Evolutionary conservation across 2,888 invertebrate genomes (phyloP).

Genomic region (Penaeus monodon): DNA sequence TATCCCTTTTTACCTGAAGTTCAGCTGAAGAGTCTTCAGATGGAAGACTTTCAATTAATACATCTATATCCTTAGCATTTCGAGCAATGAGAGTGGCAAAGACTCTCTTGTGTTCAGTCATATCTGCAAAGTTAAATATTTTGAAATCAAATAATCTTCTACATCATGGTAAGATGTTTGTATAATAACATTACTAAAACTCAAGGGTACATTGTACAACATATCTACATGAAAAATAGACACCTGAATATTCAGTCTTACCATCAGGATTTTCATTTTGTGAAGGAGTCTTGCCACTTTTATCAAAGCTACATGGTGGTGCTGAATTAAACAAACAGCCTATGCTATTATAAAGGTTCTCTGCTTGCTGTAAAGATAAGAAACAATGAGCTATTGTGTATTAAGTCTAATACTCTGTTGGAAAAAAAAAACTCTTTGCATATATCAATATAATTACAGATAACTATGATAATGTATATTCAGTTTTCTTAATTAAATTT

Average conservation of each 20-base stretch:
- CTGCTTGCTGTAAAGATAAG: constrained; percentile 83
- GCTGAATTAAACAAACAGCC: constrained; percentile 96
- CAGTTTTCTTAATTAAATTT: too few species aligned
- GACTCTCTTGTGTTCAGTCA: constrained; percentile 78
- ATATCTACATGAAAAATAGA: not conserved
- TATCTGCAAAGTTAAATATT: constrained; percentile 74
- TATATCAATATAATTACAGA: too few species aligned
- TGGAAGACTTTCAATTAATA: constrained; percentile 93
- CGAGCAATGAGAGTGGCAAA: constrained; percentile 95
- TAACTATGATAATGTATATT: too few species aligned
- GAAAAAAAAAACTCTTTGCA: not conserved
- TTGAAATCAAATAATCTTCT: not conserved
- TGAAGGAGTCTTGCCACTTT: constrained; percentile 64
- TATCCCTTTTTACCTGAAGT: constrained; percentile 78
- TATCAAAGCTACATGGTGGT: constrained; percentile 90
- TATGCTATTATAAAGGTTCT: constrained; percentile 97
- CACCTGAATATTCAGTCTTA: constrained; percentile 8
- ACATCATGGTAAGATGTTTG: not conserved
- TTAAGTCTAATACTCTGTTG: too few species aligned
- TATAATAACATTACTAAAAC: not conserved
- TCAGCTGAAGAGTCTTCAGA: constrained; percentile 95
- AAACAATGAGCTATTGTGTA: not conserved
- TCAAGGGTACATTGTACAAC: too few species aligned
- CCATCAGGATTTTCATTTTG: constrained; percentile 63
- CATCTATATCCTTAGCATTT: constrained; percentile 97